phyloP scores from a whole-genome alignment of 2,888 invertebrate species.

The Torymus auratus region DNA sequence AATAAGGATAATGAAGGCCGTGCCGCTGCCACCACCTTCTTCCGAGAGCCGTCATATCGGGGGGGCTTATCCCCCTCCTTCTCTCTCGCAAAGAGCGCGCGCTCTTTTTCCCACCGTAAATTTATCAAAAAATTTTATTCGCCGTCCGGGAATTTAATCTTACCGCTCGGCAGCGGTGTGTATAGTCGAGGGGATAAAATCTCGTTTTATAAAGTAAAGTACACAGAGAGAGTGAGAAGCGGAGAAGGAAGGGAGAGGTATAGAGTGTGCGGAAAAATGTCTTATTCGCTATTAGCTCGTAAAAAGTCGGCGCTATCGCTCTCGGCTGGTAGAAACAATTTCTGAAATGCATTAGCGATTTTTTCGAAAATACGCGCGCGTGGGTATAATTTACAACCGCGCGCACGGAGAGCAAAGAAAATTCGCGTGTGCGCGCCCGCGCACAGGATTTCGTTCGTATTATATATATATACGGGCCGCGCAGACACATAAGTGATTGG shows the following conservation, averaged over 20 bases:
- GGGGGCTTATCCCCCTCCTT: constrained; percentile 33
- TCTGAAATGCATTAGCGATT: constrained; percentile 25
- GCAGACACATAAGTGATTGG: constrained; percentile 1
- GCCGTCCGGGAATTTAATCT: constrained; percentile 48
- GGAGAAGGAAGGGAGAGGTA: too few relatives aligned
- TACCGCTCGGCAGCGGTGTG: background rate
- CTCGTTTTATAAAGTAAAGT: constrained; percentile 31
- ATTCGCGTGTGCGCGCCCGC: background rate
- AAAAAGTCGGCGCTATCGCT: constrained; percentile 26
- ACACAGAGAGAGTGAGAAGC: background rate
- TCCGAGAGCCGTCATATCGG: background rate
- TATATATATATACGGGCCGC: too few relatives aligned
- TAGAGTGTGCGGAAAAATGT: constrained; percentile 20
- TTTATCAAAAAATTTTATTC: constrained; percentile 38
- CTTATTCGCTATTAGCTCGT: constrained; percentile 23
- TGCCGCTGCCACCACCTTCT: too few relatives aligned
- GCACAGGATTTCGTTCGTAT: background rate
- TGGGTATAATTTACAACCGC: background rate
- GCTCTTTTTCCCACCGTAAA: constrained; percentile 43
- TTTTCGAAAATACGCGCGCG: constrained; percentile 8
- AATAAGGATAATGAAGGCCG: too few relatives aligned
- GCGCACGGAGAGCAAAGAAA: constrained; percentile 2
- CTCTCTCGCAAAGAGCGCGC: too few relatives aligned
- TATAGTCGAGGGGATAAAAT: constrained; percentile 32
- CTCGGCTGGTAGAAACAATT: background rate